A percentile compares a stretch with the other conserved stretches of the same genome.
Conservation (phyloP, 2,888 invertebrate genomes). For the Gymnoscelis rufifasciata region DNA sequence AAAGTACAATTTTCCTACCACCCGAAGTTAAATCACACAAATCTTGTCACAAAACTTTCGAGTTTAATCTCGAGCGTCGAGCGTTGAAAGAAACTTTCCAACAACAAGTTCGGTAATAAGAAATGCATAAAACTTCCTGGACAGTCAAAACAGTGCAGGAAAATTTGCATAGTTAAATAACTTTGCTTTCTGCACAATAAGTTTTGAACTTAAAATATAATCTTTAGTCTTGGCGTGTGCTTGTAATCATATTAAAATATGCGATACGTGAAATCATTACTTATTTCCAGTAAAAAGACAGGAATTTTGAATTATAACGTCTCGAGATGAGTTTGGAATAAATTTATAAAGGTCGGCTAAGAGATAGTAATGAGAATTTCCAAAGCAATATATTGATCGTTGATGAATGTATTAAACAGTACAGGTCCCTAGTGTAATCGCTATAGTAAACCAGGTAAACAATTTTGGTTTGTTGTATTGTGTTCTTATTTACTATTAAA, state of each 20-base stretch:
- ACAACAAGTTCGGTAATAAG: slow-evolving; percentile 13
- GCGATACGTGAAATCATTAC: not conserved
- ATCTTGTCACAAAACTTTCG: not conserved
- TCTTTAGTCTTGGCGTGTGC: slow-evolving; percentile 6
- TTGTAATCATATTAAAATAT: slow-evolving; percentile 4
- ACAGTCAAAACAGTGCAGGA: slow-evolving; percentile 18
- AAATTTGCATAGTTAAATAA: slow-evolving; percentile 19
- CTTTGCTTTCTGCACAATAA: slow-evolving; percentile 15
- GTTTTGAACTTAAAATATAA: slow-evolving; percentile 18
- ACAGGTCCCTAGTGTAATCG: too few species aligned
- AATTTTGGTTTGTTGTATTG: too few species aligned
- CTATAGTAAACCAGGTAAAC: too few species aligned
- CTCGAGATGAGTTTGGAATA: too few species aligned
- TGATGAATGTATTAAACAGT: too few species aligned
- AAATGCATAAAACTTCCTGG: slow-evolving; percentile 18
- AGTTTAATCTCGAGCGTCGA: slow-evolving; percentile 5
- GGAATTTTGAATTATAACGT: too few species aligned
- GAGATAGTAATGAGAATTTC: too few species aligned
- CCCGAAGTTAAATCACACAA: not conserved
- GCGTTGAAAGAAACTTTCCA: slow-evolving; percentile 4
- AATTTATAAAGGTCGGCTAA: too few species aligned
- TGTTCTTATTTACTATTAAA: too few species aligned
- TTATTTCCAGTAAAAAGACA: too few species aligned
- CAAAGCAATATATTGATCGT: too few species aligned
- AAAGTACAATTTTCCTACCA: not conserved